Evolutionary conservation across 2,113 vertebrate species (phyloP).

Genomic region (Saguinus imperator): DNA sequence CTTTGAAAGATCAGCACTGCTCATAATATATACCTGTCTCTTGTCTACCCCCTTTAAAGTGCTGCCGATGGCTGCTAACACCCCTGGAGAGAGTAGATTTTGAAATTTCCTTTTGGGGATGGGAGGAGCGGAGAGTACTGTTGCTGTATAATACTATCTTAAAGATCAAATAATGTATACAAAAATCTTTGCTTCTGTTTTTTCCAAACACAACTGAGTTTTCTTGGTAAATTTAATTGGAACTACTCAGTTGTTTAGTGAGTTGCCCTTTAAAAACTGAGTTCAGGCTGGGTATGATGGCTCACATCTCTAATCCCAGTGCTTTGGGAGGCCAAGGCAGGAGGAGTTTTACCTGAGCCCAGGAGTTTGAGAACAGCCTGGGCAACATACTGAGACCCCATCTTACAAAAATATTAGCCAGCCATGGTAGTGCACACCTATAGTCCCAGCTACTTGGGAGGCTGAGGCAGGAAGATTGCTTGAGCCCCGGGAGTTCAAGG

Average conservation of each 20-base stretch:
- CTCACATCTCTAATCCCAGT: too few species aligned
- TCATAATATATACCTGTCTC: neutral
- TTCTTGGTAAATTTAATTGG: constrained; percentile 54
- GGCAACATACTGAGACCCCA: too few species aligned
- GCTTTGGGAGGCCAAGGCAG: too few species aligned
- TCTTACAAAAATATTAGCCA: too few species aligned
- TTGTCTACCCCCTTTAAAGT: constrained; percentile 18
- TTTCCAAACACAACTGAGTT: neutral
- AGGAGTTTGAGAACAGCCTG: too few species aligned
- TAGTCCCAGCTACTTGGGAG: too few species aligned
- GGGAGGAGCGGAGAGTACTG: neutral
- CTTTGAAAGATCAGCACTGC: constrained; percentile 28
- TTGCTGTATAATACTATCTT: constrained; percentile 14
- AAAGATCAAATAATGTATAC: constrained; percentile 4
- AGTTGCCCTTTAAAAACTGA: neutral
- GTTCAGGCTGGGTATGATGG: neutral
- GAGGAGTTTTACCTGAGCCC: too few species aligned
- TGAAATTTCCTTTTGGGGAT: neutral
- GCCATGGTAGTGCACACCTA: too few species aligned
- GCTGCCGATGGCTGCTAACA: neutral
- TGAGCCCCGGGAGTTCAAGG: too few species aligned
- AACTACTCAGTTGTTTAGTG: neutral
- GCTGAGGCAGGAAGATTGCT: too few species aligned
- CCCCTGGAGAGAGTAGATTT: constrained; percentile 10
- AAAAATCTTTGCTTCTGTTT: constrained; percentile 26